Conservation (phyloP, 2,113 vertebrate genomes). For the Aegithalos caudatus region DNA sequence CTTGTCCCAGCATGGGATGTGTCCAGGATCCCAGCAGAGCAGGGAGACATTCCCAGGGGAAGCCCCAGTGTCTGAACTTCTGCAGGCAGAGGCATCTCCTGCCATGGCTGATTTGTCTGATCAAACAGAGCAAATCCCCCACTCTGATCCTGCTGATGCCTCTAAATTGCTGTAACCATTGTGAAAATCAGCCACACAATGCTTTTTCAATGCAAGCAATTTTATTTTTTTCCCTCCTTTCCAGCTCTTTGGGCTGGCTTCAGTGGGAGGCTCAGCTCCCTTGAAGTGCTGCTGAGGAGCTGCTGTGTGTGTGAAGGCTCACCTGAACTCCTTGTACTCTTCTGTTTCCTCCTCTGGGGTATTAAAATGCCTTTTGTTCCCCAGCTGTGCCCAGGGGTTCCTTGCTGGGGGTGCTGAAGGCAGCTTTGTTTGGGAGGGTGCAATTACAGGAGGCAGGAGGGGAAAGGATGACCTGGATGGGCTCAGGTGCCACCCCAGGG, state of each 20-base stretch:
- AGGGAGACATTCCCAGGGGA: background rate
- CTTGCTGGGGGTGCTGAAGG: background rate
- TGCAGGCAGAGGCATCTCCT: background rate
- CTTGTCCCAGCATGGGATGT: background rate
- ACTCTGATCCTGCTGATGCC: constrained; percentile 28
- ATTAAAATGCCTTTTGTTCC: background rate
- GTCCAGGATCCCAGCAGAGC: background rate
- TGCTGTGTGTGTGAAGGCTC: background rate
- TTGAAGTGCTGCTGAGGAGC: background rate
- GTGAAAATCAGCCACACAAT: constrained; percentile 43
- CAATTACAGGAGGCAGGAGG: background rate
- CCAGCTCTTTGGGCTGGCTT: background rate
- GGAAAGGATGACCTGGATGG: background rate
- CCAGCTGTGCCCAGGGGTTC: background rate
- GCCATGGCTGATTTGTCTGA: constrained; percentile 15
- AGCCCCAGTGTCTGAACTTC: background rate
- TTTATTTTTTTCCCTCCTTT: background rate
- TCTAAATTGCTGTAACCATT: constrained; percentile 18
- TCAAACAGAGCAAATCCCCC: constrained; percentile 43
- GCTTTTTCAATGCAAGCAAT: background rate
- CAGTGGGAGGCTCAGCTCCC: background rate
- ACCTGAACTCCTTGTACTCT: background rate
- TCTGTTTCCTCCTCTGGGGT: background rate
- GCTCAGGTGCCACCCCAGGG: background rate
- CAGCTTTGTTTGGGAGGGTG: background rate